phyloP scores from a whole-genome alignment of 2,888 invertebrate genomes.

The Lasioglossum leucozonium region DNA sequence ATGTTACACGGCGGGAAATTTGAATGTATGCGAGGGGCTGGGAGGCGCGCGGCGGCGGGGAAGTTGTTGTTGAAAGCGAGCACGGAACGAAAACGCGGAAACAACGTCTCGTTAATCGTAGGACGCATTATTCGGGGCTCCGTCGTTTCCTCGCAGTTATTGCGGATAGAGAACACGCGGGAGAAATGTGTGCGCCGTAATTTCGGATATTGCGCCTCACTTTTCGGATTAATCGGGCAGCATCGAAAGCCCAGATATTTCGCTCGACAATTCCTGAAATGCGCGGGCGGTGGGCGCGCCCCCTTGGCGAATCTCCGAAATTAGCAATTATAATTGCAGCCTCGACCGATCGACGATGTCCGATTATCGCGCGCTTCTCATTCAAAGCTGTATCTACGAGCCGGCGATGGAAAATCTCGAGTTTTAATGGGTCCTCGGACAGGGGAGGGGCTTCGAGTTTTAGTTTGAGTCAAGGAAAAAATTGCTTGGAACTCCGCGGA shows the following conservation, averaged over 20 bases:
- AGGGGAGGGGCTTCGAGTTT: too few relatives aligned
- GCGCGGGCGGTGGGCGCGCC: background rate
- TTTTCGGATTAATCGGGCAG: slow-evolving; percentile 64
- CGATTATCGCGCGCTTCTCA: background rate
- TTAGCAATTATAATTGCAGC: slow-evolving; percentile 10
- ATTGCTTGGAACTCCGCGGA: background rate
- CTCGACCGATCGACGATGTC: background rate
- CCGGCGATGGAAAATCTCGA: background rate
- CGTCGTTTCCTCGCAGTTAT: slow-evolving; percentile 57
- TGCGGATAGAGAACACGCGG: slow-evolving; percentile 46
- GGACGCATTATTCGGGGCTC: slow-evolving; percentile 49
- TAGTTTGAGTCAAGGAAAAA: background rate
- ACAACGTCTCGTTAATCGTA: slow-evolving; percentile 62
- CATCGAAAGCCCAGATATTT: slow-evolving; percentile 61
- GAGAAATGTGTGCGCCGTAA: slow-evolving; percentile 59
- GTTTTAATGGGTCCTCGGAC: background rate
- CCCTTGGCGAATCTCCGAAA: slow-evolving; percentile 19
- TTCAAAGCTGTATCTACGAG: background rate
- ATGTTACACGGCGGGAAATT: slow-evolving; percentile 18
- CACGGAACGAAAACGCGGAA: slow-evolving; percentile 46
- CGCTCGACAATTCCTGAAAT: slow-evolving; percentile 44
- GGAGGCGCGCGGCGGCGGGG: background rate
- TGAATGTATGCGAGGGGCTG: background rate
- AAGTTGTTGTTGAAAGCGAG: slow-evolving; percentile 20
- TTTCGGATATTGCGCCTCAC: slow-evolving; percentile 65